phyloP scores from a whole-genome alignment of 2,797 vertebrate genomes.

The Hirundo rustica region DNA sequence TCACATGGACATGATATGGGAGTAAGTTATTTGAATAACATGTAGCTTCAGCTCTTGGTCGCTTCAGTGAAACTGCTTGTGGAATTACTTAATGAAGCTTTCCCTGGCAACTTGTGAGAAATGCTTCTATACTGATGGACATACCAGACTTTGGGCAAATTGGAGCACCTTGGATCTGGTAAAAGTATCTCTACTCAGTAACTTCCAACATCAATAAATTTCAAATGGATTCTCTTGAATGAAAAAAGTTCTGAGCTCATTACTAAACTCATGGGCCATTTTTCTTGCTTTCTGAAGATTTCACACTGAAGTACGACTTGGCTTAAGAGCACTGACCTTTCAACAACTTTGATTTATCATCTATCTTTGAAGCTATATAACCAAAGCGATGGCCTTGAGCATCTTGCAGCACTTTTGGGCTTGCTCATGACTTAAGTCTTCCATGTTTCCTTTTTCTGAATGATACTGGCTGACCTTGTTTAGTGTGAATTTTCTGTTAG shows the following conservation, averaged over 20 bases:
- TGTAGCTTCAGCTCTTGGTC: neutral
- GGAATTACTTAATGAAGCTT: neutral
- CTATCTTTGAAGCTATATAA: constrained; percentile 9
- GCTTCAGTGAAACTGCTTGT: neutral
- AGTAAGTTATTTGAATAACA: neutral
- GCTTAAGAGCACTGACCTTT: neutral
- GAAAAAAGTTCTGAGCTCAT: neutral
- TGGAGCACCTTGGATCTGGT: neutral
- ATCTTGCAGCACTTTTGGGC: neutral
- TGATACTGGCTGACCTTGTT: neutral
- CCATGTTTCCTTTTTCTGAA: neutral
- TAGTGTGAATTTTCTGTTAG: neutral
- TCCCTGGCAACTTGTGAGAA: neutral
- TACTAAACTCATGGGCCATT: neutral
- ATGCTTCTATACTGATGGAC: neutral
- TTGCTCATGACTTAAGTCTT: neutral
- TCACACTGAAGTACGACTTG: neutral
- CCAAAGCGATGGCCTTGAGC: neutral
- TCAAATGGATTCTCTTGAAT: neutral
- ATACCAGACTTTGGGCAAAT: neutral
- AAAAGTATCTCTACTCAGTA: neutral
- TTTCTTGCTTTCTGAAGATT: constrained; percentile 9
- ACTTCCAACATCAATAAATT: neutral
- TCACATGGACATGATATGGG: neutral
- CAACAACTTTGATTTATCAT: neutral